A percentile compares a stretch with the other conserved stretches of the same genome.
Evolutionary conservation across 1,140 invertebrate genomes (phyloP).

Genomic region (Helicorthomorpha holstii): DNA sequence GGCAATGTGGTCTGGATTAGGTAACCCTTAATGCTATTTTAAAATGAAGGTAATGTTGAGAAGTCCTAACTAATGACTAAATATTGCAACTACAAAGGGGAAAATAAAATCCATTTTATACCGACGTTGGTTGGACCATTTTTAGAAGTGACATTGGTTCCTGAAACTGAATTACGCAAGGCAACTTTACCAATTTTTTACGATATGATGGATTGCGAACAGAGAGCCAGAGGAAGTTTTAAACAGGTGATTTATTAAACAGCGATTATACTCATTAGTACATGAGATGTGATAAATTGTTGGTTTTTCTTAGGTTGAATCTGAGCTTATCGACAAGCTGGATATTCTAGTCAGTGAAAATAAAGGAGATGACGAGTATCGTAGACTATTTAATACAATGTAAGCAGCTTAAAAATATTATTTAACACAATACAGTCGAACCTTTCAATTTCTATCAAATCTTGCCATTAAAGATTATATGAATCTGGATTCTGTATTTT

Average conservation of each 20-base stretch:
- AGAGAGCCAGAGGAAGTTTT: conserved; percentile 61
- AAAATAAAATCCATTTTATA: conserved; percentile 73
- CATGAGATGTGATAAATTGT: not conserved
- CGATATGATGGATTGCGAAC: conserved; percentile 92
- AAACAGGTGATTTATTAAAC: conserved; percentile 34
- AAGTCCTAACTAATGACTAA: not conserved
- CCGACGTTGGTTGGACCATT: conserved; percentile 85
- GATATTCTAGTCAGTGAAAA: conserved; percentile 82
- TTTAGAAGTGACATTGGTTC: conserved; percentile 81
- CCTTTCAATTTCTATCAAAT: too few species aligned
- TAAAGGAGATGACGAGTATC: conserved; percentile 84
- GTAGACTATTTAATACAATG: conserved; percentile 82
- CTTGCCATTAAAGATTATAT: too few species aligned
- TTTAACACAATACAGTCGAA: too few species aligned
- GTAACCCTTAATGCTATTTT: conserved; percentile 23
- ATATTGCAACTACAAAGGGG: conserved; percentile 29
- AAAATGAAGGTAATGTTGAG: conserved; percentile 3
- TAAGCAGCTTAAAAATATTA: conserved; percentile 54
- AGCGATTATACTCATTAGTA: not conserved
- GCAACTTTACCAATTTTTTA: conserved; percentile 89
- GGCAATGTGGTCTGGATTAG: conserved; percentile 82
- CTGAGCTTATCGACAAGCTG: conserved; percentile 79
- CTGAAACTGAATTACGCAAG: conserved; percentile 67
- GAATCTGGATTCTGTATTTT: too few species aligned
- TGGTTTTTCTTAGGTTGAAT: conserved; percentile 50